A percentile compares a stretch with the other conserved stretches of the same genome.
These are phyloP conservation scores for Sebastes hubbsi DNA, from an alignment of 2,797 vertebrate genomes.

Conservation along the genomic window DNA sequence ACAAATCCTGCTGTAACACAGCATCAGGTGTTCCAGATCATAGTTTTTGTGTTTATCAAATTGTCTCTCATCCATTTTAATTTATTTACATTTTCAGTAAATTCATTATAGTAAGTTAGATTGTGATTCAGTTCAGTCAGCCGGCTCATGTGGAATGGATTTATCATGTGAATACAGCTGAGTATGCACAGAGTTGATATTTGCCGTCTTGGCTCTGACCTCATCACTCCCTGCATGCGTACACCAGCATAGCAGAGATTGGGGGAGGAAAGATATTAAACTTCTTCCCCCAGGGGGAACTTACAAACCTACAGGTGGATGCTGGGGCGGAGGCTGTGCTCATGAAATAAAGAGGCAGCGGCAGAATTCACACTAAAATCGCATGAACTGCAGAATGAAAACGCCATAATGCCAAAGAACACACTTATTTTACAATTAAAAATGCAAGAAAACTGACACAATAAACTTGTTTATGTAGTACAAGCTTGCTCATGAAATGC, in stretches of 20 bases:
- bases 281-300: background rate
- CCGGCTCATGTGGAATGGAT: conserved; percentile 3
- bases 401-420: background rate
- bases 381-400: background rate
- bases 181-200: conserved; percentile 1
- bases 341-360: background rate
- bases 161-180: conserved; percentile 19
- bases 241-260: background rate
- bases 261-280: conserved; percentile 20
- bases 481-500: background rate
- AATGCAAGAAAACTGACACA: background rate
- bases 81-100: background rate
- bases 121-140: conserved; percentile 17
- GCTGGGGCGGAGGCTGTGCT: background rate
- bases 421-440: background rate
- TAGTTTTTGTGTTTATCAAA: background rate
- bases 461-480: background rate
- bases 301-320: conserved; percentile 2
- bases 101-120: background rate
- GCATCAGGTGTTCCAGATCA: conserved; percentile 23
- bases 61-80: background rate
- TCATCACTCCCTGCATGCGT: background rate
- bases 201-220: conserved; percentile 22
- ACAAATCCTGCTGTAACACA: conserved; percentile 25
- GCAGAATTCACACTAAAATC: background rate